These are phyloP conservation scores for Theocolax elegans DNA, from an alignment of 1,140 invertebrate genomes.

Conservation along the genomic window DNA sequence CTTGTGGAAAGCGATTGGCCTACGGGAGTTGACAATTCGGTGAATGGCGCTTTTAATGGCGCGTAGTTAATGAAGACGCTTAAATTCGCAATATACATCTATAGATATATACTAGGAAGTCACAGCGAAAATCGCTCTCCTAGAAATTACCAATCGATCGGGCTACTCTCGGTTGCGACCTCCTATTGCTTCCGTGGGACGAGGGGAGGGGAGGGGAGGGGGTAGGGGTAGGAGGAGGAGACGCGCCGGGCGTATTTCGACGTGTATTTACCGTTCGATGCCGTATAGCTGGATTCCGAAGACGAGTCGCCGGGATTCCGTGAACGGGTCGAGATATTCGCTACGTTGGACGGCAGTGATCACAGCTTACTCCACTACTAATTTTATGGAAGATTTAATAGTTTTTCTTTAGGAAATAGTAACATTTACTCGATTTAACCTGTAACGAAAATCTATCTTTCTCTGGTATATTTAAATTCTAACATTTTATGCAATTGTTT, in stretches of 20 bases:
- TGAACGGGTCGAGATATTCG: too few relatives aligned
- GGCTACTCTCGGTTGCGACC: not conserved
- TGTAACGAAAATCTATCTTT: too few relatives aligned
- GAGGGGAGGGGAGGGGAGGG: too few relatives aligned
- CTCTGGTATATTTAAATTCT: too few relatives aligned
- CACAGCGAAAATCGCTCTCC: not conserved
- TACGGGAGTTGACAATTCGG: too few relatives aligned
- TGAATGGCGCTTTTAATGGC: not conserved
- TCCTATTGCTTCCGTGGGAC: not conserved
- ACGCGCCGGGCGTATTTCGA: not conserved
- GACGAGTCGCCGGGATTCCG: not conserved
- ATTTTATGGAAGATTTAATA: too few relatives aligned
- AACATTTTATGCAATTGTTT: too few relatives aligned
- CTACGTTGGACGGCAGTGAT: not conserved
- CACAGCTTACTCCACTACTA: too few relatives aligned
- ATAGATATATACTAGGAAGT: not conserved
- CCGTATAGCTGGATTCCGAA: not conserved
- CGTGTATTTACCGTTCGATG: slow-evolving; percentile 5
- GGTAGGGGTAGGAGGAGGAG: too few relatives aligned
- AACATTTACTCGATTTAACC: too few relatives aligned
- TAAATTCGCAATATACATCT: not conserved
- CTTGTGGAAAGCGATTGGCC: too few relatives aligned
- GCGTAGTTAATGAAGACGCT: slow-evolving; percentile 4
- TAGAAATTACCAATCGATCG: slow-evolving; percentile 23
- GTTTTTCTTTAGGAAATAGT: too few relatives aligned